phyloP scores from a whole-genome alignment of 1,140 invertebrate genomes.

The Drosophila ambigua region DNA sequence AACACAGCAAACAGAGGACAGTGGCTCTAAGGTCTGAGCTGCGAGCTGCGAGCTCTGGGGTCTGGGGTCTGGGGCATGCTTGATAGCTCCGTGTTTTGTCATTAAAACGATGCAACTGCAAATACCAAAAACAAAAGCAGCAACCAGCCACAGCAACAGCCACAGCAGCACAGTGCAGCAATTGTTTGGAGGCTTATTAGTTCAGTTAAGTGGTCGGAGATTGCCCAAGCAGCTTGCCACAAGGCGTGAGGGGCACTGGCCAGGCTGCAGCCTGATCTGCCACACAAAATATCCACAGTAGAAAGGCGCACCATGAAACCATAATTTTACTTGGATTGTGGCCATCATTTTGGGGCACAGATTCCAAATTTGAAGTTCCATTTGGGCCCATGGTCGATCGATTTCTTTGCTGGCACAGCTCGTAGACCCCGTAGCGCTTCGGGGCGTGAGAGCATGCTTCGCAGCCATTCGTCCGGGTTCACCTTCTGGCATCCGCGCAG shows the following conservation, averaged over 20 bases:
- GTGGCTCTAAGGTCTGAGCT: background rate
- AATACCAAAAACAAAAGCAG: conserved; percentile 53
- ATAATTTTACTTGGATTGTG: background rate
- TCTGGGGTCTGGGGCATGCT: background rate
- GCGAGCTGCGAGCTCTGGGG: background rate
- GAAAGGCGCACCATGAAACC: too few relatives aligned
- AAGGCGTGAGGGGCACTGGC: too few relatives aligned
- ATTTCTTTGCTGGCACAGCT: conserved; percentile 7
- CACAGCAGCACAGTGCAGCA: conserved; percentile 28
- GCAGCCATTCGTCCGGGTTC: conserved; percentile 10
- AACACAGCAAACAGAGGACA: background rate
- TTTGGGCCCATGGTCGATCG: too few relatives aligned
- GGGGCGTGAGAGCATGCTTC: conserved; percentile 41
- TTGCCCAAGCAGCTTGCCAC: conserved; percentile 6
- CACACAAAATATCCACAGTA: too few relatives aligned
- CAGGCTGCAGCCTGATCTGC: too few relatives aligned
- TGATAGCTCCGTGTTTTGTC: conserved; percentile 58
- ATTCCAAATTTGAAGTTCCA: background rate
- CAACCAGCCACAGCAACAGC: conserved; percentile 37
- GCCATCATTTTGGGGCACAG: too few relatives aligned
- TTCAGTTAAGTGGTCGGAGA: conserved; percentile 49
- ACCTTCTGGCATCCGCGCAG: conserved; percentile 11
- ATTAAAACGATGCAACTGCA: conserved; percentile 71
- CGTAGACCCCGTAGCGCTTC: conserved; percentile 7
- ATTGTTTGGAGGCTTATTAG: conserved; percentile 57